Conservation (phyloP, 2,888 invertebrate species). For the Ceraclea dissimilis region DNA sequence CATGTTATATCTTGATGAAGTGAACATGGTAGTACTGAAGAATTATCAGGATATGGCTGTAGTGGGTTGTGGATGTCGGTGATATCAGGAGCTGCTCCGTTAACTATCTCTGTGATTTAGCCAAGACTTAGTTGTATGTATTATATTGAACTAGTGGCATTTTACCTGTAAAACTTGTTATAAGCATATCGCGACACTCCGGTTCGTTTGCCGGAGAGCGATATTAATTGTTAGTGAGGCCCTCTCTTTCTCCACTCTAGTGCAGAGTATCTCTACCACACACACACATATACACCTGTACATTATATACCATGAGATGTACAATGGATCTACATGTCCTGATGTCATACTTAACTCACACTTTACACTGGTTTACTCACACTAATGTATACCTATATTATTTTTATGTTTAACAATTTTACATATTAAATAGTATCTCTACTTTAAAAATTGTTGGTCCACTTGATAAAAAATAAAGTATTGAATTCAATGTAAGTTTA, state of each 20-base stretch:
- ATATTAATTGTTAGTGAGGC: neutral
- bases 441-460: too few species aligned
- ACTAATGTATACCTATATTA: too few species aligned
- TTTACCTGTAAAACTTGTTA: neutral
- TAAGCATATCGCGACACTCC: neutral
- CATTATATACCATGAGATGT: too few species aligned
- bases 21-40: conserved; percentile 92
- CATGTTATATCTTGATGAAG: conserved; percentile 93
- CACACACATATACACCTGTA: too few species aligned
- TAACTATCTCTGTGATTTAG: conserved; percentile 28
- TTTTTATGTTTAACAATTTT: too few species aligned
- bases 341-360: too few species aligned
- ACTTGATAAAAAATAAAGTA: too few species aligned
- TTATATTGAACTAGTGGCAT: neutral
- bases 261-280: neutral
- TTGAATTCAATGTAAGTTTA: too few species aligned
- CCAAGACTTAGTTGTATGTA: conserved; percentile 5
- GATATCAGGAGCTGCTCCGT: conserved; percentile 44
- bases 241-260: neutral
- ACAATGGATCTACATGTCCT: too few species aligned
- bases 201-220: neutral
- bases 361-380: too few species aligned
- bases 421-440: too few species aligned
- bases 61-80: conserved; percentile 96
- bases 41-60: conserved; percentile 99